A percentile compares a stretch with the other conserved stretches of the same genome.
These are phyloP conservation scores for Margaritifera margaritifera DNA, from an alignment of 2,888 invertebrate genomes.

Conservation along the genomic window DNA sequence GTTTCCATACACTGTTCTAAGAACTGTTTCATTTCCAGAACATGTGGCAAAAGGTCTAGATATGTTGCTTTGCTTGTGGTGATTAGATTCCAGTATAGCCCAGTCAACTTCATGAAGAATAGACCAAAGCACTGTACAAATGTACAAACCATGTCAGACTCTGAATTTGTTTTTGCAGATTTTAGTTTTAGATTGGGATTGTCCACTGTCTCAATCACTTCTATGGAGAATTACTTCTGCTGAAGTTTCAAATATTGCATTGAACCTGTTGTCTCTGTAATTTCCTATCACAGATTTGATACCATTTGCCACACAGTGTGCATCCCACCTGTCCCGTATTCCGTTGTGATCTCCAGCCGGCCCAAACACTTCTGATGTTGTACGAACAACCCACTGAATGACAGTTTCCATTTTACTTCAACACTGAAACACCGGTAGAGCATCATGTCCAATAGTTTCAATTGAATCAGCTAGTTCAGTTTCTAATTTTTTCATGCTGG, in stretches of 20 bases:
- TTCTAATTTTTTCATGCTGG: slow-evolving; percentile 6
- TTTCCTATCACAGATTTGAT: slow-evolving; percentile 32
- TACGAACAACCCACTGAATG: slow-evolving; percentile 18
- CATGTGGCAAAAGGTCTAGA: slow-evolving; percentile 4
- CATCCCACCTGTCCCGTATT: slow-evolving; percentile 29
- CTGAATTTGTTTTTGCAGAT: slow-evolving; percentile 9
- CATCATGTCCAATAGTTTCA: slow-evolving; percentile 27
- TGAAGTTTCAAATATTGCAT: slow-evolving; percentile 30
- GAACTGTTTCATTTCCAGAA: neutral
- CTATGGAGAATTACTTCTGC: slow-evolving; percentile 15
- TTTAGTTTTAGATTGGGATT: slow-evolving; percentile 10
- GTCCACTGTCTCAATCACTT: slow-evolving; percentile 10
- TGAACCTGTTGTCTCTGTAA: slow-evolving; percentile 33
- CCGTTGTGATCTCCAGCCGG: slow-evolving; percentile 29
- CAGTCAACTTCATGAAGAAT: slow-evolving; percentile 12
- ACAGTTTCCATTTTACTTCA: slow-evolving; percentile 27
- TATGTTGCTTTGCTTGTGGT: slow-evolving; percentile 1
- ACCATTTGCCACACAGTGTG: slow-evolving; percentile 26
- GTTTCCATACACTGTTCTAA: neutral
- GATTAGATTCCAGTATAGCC: slow-evolving; percentile 17
- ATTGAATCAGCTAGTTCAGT: neutral
- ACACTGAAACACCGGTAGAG: slow-evolving; percentile 13
- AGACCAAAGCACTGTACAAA: slow-evolving; percentile 9
- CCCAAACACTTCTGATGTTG: slow-evolving; percentile 21
- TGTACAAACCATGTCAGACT: slow-evolving; percentile 3